A percentile compares a stretch with the other conserved stretches of the same genome.
Evolutionary conservation across 2,888 invertebrate species (phyloP).

Genomic region (Lithosia quadra): DNA sequence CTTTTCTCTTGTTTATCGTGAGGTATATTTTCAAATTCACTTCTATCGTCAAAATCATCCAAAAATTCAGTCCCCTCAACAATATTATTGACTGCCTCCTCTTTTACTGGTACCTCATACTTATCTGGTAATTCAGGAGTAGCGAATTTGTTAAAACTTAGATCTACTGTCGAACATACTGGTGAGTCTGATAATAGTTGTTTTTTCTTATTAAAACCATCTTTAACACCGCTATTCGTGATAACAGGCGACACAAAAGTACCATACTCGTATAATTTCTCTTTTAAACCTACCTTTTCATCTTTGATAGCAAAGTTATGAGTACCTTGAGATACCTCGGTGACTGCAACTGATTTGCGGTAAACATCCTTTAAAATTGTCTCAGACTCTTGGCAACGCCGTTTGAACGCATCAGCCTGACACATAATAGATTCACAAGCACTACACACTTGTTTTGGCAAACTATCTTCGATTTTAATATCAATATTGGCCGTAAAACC

Average conservation of each 20-base stretch:
- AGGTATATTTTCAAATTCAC: slow-evolving; percentile 15
- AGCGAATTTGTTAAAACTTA: slow-evolving; percentile 14
- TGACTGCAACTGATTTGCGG: slow-evolving; percentile 23
- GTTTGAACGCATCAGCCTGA: slow-evolving; percentile 72
- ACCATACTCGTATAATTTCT: slow-evolving; percentile 23
- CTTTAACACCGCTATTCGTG: slow-evolving; percentile 14
- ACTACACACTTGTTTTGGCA: slow-evolving; percentile 75
- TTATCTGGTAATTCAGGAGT: slow-evolving; percentile 11
- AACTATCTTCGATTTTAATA: slow-evolving; percentile 61
- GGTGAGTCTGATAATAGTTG: slow-evolving; percentile 13
- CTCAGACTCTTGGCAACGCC: slow-evolving; percentile 71
- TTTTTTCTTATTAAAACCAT: slow-evolving; percentile 36
- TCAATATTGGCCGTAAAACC: slow-evolving; percentile 67
- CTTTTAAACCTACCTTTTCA: slow-evolving; percentile 26
- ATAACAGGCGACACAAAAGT: slow-evolving; percentile 18
- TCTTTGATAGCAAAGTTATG: slow-evolving; percentile 38
- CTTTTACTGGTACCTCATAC: slow-evolving; percentile 25
- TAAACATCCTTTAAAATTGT: slow-evolving; percentile 61
- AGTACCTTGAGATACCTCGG: slow-evolving; percentile 8
- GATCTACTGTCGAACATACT: slow-evolving; percentile 5
- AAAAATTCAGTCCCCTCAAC: slow-evolving; percentile 33
- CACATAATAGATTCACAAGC: slow-evolving; percentile 68
- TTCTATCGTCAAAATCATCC: slow-evolving; percentile 43
- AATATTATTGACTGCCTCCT: slow-evolving; percentile 29
- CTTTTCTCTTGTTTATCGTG: slow-evolving; percentile 23